These are phyloP conservation scores for Psittacula cyanocephala DNA, from an alignment of 2,113 vertebrate genomes.

Conservation along the genomic window DNA sequence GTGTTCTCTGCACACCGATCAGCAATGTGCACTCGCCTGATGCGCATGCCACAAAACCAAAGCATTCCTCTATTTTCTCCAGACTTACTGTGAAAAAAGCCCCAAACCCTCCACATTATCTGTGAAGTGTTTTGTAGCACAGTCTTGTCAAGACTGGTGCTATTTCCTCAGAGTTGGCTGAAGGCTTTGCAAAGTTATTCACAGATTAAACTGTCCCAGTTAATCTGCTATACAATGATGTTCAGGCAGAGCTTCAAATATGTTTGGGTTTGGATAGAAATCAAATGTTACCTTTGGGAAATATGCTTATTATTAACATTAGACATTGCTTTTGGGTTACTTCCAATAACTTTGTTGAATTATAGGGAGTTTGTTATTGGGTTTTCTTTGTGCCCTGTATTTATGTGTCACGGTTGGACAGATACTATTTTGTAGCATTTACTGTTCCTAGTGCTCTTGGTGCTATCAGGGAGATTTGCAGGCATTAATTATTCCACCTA, in stretches of 20 bases:
- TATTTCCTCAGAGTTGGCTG: background rate
- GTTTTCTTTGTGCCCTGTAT: background rate
- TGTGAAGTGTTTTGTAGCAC: background rate
- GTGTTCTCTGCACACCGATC: background rate
- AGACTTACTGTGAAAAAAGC: background rate
- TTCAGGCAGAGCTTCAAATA: constrained; percentile 24
- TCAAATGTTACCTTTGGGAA: constrained; percentile 51
- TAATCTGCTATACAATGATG: background rate
- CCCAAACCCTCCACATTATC: background rate
- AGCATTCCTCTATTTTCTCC: background rate
- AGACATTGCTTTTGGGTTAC: background rate
- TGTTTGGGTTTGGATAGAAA: background rate
- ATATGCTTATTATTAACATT: constrained; percentile 23
- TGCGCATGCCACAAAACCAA: background rate
- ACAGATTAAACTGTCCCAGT: background rate
- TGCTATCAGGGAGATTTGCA: background rate
- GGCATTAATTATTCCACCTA: background rate
- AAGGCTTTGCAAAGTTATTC: background rate
- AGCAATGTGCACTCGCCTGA: background rate
- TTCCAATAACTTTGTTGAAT: background rate
- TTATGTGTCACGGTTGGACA: background rate
- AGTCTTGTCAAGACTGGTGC: background rate
- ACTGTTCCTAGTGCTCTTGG: background rate
- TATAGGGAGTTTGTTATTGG: background rate
- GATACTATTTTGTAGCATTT: background rate